Evolutionary conservation across 2,888 invertebrate species (phyloP), one percentile per base, ranked within the genome.

Genomic region (Drosophila aldrichi): DNA sequence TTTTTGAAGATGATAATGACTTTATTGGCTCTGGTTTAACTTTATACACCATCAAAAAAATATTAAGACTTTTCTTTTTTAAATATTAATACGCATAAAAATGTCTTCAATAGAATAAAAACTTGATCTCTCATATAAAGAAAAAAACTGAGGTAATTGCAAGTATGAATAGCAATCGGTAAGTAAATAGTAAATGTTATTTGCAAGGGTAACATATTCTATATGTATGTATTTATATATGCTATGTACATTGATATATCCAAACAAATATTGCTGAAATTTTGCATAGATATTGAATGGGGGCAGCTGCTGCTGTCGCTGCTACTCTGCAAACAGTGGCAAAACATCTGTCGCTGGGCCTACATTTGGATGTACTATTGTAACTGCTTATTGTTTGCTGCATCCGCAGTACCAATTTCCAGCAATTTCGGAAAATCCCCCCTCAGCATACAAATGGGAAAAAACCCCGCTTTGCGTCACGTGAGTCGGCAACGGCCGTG

Each of bases 321-420:
- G 70, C 56, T 73, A 79, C 69, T 81, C 79, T 70, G 67, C 65
- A 77, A 84, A 77, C 70, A 55, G 71, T 67, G 74, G 62, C 62
- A 56, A 58, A 81, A 52, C 81, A 83, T 73, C 70, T 81, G 71
- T 63, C 60, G 74, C 38, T 40, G 43, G 34, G 77, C 81, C 76
- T 80, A 74, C 59, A 74, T 71, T 69, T 71, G 55, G 64, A 18
- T 16, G 57, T 59, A 74, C 59, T 64, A 74, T 71, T 81, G 77
- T 77, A 58, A 74, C 58, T 70, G 84, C 75, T 81, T 77, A 82
- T 84, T 87, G 83, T 84, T 84, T 84, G 80, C 82, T 60, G 75
- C 70, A 80, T 60, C 81, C 77, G 74, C 64, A 77, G 79, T 79
- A 70, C 83, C 84, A 88, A 84, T 84, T 84, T 85, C 67, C 81